Evolutionary conservation across 2,797 vertebrate species (phyloP).

Genomic region (Aplochiton taeniatus): DNA sequence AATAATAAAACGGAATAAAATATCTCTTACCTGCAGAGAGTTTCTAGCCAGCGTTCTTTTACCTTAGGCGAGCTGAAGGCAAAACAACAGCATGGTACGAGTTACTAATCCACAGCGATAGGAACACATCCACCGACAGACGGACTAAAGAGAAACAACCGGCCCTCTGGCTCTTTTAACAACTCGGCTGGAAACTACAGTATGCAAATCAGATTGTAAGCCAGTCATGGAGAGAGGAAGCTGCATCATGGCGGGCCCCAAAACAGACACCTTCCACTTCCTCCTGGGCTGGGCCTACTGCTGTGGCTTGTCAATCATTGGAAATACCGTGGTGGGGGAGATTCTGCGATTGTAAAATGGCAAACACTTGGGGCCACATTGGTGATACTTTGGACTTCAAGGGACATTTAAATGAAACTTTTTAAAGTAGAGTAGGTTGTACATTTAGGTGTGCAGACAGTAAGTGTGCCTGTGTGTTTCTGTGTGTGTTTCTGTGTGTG

Average conservation of each 20-base stretch:
- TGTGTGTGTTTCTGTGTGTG: not conserved
- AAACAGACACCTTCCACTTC: slow-evolving; percentile 65
- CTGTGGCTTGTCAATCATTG: slow-evolving; percentile 30
- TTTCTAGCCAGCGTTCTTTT: slow-evolving; percentile 83
- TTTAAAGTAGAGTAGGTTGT: no score
- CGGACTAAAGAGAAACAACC: slow-evolving; percentile 37
- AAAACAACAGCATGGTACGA: slow-evolving; percentile 75
- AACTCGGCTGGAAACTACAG: slow-evolving; percentile 78
- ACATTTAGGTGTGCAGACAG: not conserved
- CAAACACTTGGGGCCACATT: no score
- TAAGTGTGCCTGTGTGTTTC: not conserved
- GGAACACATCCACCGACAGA: slow-evolving; percentile 24
- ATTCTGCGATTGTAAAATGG: not conserved
- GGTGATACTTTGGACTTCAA: no score
- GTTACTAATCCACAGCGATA: slow-evolving; percentile 66
- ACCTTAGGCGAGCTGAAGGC: slow-evolving; percentile 74
- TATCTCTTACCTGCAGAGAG: slow-evolving; percentile 79
- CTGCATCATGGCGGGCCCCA: slow-evolving; percentile 80
- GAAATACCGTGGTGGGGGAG: slow-evolving; percentile 45
- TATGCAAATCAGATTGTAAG: slow-evolving; percentile 25
- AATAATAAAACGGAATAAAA: not conserved
- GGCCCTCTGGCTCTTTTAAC: slow-evolving; percentile 66
- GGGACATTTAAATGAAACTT: no score
- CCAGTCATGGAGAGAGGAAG: slow-evolving; percentile 83
- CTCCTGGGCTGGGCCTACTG: slow-evolving; percentile 9